Conservation (phyloP, 2,113 vertebrate genomes). For the Rhabdomys dilectus region DNA sequence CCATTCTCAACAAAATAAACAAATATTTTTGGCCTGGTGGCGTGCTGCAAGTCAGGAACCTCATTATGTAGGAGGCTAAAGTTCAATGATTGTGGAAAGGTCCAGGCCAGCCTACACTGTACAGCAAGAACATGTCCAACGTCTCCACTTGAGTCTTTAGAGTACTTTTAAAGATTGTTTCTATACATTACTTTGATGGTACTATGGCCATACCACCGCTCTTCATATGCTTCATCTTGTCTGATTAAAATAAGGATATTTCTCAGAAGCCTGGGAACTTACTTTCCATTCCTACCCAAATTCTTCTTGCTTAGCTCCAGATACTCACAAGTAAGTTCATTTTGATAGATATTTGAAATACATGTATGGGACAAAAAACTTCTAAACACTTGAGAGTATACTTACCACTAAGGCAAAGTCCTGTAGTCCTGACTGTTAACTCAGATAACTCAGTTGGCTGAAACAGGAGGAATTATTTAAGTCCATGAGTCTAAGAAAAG, state of each 20-base stretch:
- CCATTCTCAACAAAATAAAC: neutral
- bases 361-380: neutral
- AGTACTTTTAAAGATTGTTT: neutral
- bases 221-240: neutral
- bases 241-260: neutral
- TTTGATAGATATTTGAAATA: neutral
- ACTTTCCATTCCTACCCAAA: slow-evolving; percentile 17
- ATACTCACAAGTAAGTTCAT: neutral
- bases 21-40: neutral
- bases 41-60: neutral
- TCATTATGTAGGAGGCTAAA: neutral
- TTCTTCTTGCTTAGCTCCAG: neutral
- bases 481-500: neutral
- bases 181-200: neutral
- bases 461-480: neutral
- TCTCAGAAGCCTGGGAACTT: slow-evolving; percentile 25
- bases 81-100: neutral
- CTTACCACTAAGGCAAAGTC: neutral
- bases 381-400: neutral
- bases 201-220: neutral
- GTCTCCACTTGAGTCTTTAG: neutral
- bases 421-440: neutral
- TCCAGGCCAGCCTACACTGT: neutral
- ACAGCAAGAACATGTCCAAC: neutral
- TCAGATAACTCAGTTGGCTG: neutral